phyloP scores from a whole-genome alignment of 2,797 vertebrate genomes.

The Anniella stebbinsi region DNA sequence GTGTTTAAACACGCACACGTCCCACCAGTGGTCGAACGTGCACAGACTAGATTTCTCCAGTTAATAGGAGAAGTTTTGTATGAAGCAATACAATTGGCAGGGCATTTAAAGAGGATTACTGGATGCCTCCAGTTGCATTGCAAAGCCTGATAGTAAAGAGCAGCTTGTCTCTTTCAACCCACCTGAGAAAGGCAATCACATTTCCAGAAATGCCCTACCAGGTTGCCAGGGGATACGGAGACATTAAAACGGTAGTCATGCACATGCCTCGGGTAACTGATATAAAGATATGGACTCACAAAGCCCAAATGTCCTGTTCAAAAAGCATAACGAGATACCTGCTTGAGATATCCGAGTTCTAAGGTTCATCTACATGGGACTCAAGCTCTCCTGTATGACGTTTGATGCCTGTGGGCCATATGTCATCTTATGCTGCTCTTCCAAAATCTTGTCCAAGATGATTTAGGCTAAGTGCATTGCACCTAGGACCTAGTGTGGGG shows the following conservation, averaged over 20 bases:
- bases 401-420: neutral
- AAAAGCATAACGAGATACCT: neutral
- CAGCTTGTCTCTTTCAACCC: neutral
- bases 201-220: neutral
- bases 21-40: slow-evolving; percentile 37
- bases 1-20: neutral
- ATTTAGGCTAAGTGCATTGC: neutral
- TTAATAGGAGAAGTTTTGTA: slow-evolving; percentile 42
- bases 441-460: neutral
- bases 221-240: neutral
- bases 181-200: neutral
- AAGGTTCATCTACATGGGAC: neutral
- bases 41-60: slow-evolving; percentile 23
- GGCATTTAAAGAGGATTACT: slow-evolving; percentile 17
- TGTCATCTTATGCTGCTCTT: neutral
- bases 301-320: neutral
- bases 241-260: neutral
- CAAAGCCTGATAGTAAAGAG: slow-evolving; percentile 11
- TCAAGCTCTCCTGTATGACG: neutral
- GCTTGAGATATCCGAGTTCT: neutral
- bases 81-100: slow-evolving; percentile 42
- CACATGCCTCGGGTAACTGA: neutral
- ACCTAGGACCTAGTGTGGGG: neutral
- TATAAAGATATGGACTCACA: neutral
- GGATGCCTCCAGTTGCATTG: neutral